Evolutionary conservation across 2,888 invertebrate species (phyloP).

Genomic region (Terebella lapidaria): DNA sequence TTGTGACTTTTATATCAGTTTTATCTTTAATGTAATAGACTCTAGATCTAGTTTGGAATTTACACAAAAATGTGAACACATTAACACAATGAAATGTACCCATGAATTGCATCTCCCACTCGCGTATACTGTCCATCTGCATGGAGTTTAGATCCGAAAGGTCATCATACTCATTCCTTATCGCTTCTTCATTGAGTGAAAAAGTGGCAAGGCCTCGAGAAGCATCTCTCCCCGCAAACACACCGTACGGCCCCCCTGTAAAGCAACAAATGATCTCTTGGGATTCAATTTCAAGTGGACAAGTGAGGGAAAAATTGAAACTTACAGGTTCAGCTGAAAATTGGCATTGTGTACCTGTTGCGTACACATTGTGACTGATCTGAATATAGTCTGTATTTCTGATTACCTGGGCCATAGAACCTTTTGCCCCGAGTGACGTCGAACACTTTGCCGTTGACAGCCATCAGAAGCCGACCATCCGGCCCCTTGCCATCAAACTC

Average conservation of each 20-base stretch:
- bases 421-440: constrained; percentile 82
- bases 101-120: constrained; percentile 97
- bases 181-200: constrained; percentile 66
- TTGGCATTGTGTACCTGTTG: too few relatives aligned
- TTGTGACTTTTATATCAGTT: too few relatives aligned
- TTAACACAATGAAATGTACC: too few relatives aligned
- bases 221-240: constrained; percentile 92
- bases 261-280: too few relatives aligned
- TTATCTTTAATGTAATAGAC: too few relatives aligned
- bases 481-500: constrained; percentile 73
- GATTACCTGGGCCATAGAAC: constrained; percentile 95
- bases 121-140: constrained; percentile 91
- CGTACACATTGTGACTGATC: too few relatives aligned
- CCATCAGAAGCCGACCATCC: constrained; percentile 84
- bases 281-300: too few relatives aligned
- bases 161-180: constrained; percentile 81
- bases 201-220: constrained; percentile 92
- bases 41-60: not conserved
- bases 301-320: too few relatives aligned
- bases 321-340: too few relatives aligned
- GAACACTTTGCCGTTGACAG: constrained; percentile 90
- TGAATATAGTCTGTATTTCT: too few relatives aligned
- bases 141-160: constrained; percentile 84
- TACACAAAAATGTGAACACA: not conserved
- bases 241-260: constrained; percentile 85